Percentiles rank a stretch among this genome's conserved stretches.
Evolutionary conservation across 2,888 invertebrate species (phyloP).

Genomic region (Microlaimidae sp.): DNA sequence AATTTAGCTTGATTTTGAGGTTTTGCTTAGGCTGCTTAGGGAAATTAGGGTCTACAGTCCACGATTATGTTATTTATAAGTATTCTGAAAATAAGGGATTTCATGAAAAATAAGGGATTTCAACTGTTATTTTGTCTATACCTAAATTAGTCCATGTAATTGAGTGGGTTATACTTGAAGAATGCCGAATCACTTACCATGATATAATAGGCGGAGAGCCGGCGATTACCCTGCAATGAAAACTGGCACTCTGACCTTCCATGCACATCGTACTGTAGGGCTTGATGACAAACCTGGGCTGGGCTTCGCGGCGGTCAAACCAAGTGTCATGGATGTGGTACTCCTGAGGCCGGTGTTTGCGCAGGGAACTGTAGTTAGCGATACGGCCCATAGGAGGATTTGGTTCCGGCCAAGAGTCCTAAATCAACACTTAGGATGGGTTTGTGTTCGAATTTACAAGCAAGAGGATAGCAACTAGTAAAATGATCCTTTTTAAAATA

Average conservation of each 20-base stretch:
- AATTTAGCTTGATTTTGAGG: no score
- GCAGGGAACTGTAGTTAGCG: conserved; percentile 86
- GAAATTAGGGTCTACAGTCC: no score
- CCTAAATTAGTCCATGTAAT: no score
- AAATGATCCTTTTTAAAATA: background rate
- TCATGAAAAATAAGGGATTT: no score
- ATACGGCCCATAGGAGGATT: conserved; percentile 83
- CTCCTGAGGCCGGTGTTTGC: conserved; percentile 84
- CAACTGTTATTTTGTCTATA: no score
- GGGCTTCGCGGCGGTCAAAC: conserved; percentile 38
- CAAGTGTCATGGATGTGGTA: conserved; percentile 85
- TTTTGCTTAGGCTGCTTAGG: no score
- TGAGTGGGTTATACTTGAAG: no score
- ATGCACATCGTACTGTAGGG: conserved; percentile 86
- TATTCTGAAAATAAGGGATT: no score
- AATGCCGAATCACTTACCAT: conserved; percentile 51
- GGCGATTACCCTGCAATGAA: conserved; percentile 82
- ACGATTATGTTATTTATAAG: no score
- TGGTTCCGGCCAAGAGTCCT: conserved; percentile 47
- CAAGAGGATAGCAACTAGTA: no score
- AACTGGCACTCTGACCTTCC: conserved; percentile 90
- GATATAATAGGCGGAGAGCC: conserved; percentile 84
- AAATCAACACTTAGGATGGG: conserved; percentile 15
- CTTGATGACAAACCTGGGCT: conserved; percentile 89
- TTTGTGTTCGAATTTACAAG: no score